A percentile compares a stretch with the other conserved stretches of the same genome.
phyloP scores from a whole-genome alignment of 2,888 invertebrate genomes.

The Atrina japonica region DNA sequence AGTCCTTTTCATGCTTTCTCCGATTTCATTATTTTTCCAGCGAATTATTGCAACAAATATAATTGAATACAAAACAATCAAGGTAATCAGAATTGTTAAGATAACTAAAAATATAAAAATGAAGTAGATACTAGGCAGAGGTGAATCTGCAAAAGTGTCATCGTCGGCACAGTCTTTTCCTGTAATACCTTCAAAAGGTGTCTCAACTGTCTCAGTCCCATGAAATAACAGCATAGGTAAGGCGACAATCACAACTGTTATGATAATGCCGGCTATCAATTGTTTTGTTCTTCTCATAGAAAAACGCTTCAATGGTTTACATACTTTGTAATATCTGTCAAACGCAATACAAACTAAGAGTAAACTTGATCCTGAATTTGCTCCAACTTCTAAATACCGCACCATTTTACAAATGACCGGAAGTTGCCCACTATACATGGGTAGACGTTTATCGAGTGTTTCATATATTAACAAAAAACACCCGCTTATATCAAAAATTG shows the following conservation, averaged over 20 bases:
- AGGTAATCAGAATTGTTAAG: slow-evolving; percentile 8
- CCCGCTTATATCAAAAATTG: slow-evolving; percentile 19
- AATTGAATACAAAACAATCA: slow-evolving; percentile 31
- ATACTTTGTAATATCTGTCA: slow-evolving; percentile 42
- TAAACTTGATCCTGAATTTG: slow-evolving; percentile 16
- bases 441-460: slow-evolving; percentile 35
- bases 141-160: slow-evolving; percentile 33
- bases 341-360: slow-evolving; percentile 38
- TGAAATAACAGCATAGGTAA: slow-evolving; percentile 41
- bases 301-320: slow-evolving; percentile 35
- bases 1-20: slow-evolving; percentile 24
- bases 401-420: slow-evolving; percentile 34
- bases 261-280: neutral
- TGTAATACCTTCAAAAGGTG: slow-evolving; percentile 8
- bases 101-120: slow-evolving; percentile 18
- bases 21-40: slow-evolving; percentile 33
- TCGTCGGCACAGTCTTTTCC: slow-evolving; percentile 43
- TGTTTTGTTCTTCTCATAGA: slow-evolving; percentile 23
- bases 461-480: slow-evolving; percentile 34
- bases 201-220: slow-evolving; percentile 30
- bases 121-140: slow-evolving; percentile 27
- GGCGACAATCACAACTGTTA: neutral
- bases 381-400: slow-evolving; percentile 22
- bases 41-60: slow-evolving; percentile 30
- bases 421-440: slow-evolving; percentile 36